phyloP scores from a whole-genome alignment of 2,113 vertebrate genomes.

The Dicentrarchus labrax region DNA sequence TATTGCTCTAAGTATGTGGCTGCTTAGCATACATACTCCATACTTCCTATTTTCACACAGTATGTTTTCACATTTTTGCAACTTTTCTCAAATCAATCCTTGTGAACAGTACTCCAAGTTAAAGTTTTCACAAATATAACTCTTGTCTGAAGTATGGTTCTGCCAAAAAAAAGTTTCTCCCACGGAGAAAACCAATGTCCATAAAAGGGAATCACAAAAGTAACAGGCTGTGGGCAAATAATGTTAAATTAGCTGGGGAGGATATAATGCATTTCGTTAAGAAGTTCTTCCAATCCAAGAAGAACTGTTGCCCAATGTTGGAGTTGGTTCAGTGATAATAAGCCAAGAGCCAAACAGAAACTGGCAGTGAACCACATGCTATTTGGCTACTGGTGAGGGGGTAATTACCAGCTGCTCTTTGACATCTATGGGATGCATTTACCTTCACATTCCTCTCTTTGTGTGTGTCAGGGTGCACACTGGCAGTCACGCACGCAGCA shows the following conservation, averaged over 20 bases:
- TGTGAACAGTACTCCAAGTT: not conserved
- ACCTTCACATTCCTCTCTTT: constrained; percentile 10
- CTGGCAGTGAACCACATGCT: constrained; percentile 11
- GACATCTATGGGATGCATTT: constrained; percentile 16
- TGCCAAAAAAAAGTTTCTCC: constrained; percentile 10
- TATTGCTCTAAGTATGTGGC: too few species aligned
- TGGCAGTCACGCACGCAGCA: constrained; percentile 4
- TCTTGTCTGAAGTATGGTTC: not conserved
- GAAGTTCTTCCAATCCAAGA: constrained; percentile 35
- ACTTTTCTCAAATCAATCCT: not conserved
- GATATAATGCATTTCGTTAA: constrained; percentile 25
- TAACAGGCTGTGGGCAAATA: constrained; percentile 11
- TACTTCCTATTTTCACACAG: too few species aligned
- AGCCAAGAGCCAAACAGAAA: constrained; percentile 43
- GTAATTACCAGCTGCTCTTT: constrained; percentile 18
- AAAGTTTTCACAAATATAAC: constrained; percentile 11
- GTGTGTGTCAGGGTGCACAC: constrained; percentile 19
- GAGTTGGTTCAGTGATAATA: constrained; percentile 28
- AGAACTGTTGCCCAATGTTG: constrained; percentile 14
- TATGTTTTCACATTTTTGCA: too few species aligned
- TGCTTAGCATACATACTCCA: too few species aligned
- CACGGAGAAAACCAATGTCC: constrained; percentile 6
- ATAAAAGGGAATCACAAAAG: not conserved
- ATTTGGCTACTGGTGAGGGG: constrained; percentile 16
- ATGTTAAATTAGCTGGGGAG: constrained; percentile 28